These are phyloP conservation scores for Sus cebifrons DNA, from an alignment of 2,797 vertebrate species.

Conservation along the genomic window DNA sequence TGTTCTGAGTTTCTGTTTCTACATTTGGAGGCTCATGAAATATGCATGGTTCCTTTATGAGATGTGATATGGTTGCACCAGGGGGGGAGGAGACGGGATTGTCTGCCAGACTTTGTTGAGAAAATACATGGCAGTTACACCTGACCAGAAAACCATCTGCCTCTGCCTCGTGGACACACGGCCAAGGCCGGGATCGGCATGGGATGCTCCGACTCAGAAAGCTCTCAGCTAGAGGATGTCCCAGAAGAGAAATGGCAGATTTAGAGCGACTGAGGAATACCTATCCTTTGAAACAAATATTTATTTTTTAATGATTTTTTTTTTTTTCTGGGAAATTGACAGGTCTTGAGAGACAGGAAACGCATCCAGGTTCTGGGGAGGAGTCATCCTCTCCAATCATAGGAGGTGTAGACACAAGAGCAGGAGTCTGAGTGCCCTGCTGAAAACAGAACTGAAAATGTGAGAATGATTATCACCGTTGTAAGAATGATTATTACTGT, in stretches of 20 bases:
- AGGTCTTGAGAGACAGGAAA: constrained; percentile 26
- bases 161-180: background rate
- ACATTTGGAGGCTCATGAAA: constrained; percentile 85
- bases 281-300: constrained; percentile 42
- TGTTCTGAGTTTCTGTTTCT: constrained; percentile 87
- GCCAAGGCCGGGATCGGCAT: fast-evolving
- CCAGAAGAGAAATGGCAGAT: background rate
- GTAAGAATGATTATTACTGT: no score
- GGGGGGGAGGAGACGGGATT: constrained; percentile 32
- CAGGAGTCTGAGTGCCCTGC: background rate
- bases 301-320: constrained; percentile 32
- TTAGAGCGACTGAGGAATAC: background rate
- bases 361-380: background rate
- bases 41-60: constrained; percentile 86
- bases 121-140: constrained; percentile 73
- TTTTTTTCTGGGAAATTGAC: background rate
- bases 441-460: background rate
- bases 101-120: constrained; percentile 77
- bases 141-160: constrained; percentile 70
- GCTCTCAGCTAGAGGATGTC: background rate
- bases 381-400: background rate
- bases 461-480: fast-evolving
- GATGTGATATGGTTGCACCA: constrained; percentile 71
- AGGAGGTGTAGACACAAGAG: background rate
- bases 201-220: background rate